A percentile compares a stretch with the other conserved stretches of the same genome.
Evolutionary conservation across 2,113 vertebrate species (phyloP).

Genomic region (Hippoglossus stenolepis): DNA sequence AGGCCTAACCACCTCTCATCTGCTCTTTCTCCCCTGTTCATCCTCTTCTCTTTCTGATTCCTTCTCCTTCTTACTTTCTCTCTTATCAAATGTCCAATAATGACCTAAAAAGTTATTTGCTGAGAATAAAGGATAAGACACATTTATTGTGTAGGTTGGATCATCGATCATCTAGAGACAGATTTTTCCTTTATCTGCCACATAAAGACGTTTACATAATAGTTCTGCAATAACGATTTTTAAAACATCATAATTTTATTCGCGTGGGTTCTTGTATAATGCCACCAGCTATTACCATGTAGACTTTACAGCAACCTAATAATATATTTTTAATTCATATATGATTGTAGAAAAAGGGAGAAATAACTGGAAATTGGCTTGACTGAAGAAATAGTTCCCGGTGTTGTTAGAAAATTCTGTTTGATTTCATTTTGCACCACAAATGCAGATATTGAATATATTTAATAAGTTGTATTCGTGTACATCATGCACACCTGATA

Average conservation of each 20-base stretch:
- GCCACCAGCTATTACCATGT: neutral
- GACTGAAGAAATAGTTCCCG: too few species aligned
- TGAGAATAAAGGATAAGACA: neutral
- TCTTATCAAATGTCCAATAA: neutral
- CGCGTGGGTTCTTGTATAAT: too few species aligned
- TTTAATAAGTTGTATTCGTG: too few species aligned
- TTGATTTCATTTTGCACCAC: too few species aligned
- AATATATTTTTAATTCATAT: neutral
- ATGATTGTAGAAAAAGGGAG: too few species aligned
- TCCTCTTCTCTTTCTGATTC: conserved; percentile 34
- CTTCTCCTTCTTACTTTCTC: conserved; percentile 24
- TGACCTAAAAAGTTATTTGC: neutral
- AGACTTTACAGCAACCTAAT: neutral
- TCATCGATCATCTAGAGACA: too few species aligned
- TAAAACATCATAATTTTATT: too few species aligned
- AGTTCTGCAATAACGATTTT: too few species aligned
- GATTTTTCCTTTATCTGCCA: too few species aligned
- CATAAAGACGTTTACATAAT: too few species aligned
- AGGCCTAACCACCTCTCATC: conserved; percentile 63
- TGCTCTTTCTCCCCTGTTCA: conserved; percentile 54
- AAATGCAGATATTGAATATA: too few species aligned
- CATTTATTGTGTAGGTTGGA: neutral
- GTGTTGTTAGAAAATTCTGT: neutral
- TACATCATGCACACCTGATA: too few species aligned
- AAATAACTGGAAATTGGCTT: neutral